Conservation (phyloP, 2,888 invertebrate species). For the Drosophila neonasuta region DNA sequence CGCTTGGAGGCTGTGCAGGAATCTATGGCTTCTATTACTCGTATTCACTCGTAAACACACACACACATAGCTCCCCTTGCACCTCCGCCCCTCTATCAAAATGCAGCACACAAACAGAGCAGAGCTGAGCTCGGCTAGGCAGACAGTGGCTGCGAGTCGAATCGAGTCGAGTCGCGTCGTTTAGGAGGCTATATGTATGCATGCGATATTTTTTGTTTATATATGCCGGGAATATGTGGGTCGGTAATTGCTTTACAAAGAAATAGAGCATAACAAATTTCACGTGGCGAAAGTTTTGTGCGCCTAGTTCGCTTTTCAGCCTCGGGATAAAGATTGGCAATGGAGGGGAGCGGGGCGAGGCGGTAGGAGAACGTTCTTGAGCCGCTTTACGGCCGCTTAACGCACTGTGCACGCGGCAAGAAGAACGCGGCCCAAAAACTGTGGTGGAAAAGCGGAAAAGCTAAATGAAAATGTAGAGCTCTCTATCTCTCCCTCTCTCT, state of each 20-base stretch:
- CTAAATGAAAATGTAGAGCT: conserved; percentile 42
- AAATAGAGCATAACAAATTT: conserved; percentile 76
- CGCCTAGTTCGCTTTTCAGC: conserved; percentile 37
- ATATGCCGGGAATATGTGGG: conserved; percentile 51
- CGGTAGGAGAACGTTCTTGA: conserved; percentile 7
- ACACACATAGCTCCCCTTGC: neutral
- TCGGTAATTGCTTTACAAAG: conserved; percentile 73
- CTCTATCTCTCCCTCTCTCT: too few species aligned
- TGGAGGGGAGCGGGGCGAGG: neutral
- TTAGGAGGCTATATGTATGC: conserved; percentile 16
- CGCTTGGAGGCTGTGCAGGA: conserved; percentile 8
- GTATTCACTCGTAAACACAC: conserved; percentile 3
- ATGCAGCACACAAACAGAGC: neutral
- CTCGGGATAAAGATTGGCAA: neutral
- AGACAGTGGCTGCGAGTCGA: conserved; percentile 5
- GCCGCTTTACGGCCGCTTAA: conserved; percentile 26
- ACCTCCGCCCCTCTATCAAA: neutral
- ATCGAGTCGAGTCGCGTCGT: conserved; percentile 13
- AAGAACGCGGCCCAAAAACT: conserved; percentile 36
- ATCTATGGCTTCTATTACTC: conserved; percentile 11
- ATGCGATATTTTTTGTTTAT: conserved; percentile 36
- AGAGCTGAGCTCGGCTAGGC: neutral
- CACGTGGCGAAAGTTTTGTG: conserved; percentile 66
- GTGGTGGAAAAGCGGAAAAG: conserved; percentile 27
- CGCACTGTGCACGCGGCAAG: conserved; percentile 15